These are phyloP conservation scores for Xiphias gladius DNA, from an alignment of 2,113 vertebrate genomes.

Conservation along the genomic window DNA sequence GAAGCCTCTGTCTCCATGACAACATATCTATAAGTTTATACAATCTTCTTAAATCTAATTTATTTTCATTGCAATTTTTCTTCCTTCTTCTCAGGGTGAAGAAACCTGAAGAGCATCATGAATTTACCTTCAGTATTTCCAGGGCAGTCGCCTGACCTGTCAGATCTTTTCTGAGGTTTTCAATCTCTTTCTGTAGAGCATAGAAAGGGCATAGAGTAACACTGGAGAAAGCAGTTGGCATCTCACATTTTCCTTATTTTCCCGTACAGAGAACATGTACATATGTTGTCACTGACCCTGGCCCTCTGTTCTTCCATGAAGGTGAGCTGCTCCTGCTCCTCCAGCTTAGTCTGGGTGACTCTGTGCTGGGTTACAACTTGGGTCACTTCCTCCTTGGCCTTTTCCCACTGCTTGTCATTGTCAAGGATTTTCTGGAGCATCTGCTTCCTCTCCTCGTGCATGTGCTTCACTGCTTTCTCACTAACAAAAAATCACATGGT, in stretches of 20 bases:
- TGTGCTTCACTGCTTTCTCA: slow-evolving; percentile 72
- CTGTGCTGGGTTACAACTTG: slow-evolving; percentile 69
- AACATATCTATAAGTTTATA: slow-evolving; percentile 2
- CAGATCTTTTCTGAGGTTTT: slow-evolving; percentile 67
- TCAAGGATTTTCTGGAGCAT: slow-evolving; percentile 76
- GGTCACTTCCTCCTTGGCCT: slow-evolving; percentile 79
- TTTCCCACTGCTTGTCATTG: slow-evolving; percentile 80
- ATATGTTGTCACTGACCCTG: slow-evolving; percentile 75
- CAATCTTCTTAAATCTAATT: slow-evolving; percentile 2
- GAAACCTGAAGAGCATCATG: not conserved
- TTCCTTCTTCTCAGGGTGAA: not conserved
- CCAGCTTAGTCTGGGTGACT: slow-evolving; percentile 72
- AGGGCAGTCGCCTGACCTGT: slow-evolving; percentile 54
- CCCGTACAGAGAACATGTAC: slow-evolving; percentile 27
- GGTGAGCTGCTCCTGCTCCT: slow-evolving; percentile 75
- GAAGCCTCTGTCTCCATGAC: slow-evolving; percentile 2
- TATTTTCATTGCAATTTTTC: not conserved
- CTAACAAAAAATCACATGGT: slow-evolving; percentile 61
- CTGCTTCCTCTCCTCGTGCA: slow-evolving; percentile 72
- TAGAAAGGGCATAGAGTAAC: slow-evolving; percentile 18
- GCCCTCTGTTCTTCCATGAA: slow-evolving; percentile 70
- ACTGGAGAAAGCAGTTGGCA: not conserved
- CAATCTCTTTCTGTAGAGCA: slow-evolving; percentile 69
- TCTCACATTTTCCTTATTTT: slow-evolving; percentile 6
- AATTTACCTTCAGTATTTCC: slow-evolving; percentile 74